Base-by-base conservation (phyloP, 2,888 invertebrate genomes). In the Meghimatium bilineatum region DNA sequence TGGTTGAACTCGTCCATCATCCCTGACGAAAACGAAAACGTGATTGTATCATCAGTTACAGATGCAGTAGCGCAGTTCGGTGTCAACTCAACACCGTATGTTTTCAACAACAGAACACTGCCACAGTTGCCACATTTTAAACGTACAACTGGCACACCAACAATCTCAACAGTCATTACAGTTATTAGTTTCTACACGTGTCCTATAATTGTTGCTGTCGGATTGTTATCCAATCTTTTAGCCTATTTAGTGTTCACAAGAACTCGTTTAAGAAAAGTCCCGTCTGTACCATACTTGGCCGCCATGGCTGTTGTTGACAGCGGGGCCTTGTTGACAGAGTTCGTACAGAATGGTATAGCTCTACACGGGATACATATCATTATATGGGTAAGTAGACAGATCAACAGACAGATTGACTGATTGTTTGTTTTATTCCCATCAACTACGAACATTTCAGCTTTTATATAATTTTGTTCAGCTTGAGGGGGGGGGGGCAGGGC, bases 251-350 rank as follows among this genome's bases (percentile, higher is more conserved):
- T 97, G 0, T 97, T 97, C 91, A 96, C 95, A 88, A 95, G 94
- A 75, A 96, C 96, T 38, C 96, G 96, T 88, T 94, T 97, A 82
- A 94, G 96, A 36, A 95, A 96, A 75, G 95, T 96, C n/a, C 96
- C 97, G 0, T 96, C 97, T 0, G 96, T 96, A 83, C 96, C 96
- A 88, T 97, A 97, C 92, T 93, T 97, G 86, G 95, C 96, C 0
- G 96, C 96, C 0, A 93, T 97, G 77, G 96, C 97, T 0, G 93
- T 96, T 1, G 96, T 96, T 86, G 97, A 97, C 92, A 96, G 96
- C 0, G 94, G 96, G 0, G 97, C 96, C 89, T 93, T 97, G 23
- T 88, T 95, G 0, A 95, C 95, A 26, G 93, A 96, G 1, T 94
- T 97, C 69, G 85, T 89, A 10, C 71, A 72, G 44, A 66, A 38